These are phyloP conservation scores for Latrodectus geometricus DNA, from an alignment of 1,140 invertebrate genomes.

Conservation along the genomic window DNA sequence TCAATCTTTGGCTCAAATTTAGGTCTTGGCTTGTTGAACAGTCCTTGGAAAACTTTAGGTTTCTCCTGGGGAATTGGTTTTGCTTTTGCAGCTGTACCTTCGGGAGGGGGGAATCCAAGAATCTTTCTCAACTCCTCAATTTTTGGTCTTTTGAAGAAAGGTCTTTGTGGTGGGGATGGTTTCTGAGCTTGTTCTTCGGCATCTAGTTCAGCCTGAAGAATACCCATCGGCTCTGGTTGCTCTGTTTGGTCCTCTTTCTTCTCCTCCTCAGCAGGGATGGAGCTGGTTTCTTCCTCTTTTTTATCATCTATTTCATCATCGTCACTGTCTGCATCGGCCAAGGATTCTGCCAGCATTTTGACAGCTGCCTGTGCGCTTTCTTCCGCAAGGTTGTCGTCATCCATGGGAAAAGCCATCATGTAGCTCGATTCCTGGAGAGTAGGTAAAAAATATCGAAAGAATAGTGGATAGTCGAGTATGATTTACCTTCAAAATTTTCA, in stretches of 20 bases:
- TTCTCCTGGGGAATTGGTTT: constrained; percentile 55
- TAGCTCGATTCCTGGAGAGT: constrained; percentile 54
- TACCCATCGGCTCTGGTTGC: constrained; percentile 48
- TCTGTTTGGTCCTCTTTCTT: constrained; percentile 51
- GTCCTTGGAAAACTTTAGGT: constrained; percentile 43
- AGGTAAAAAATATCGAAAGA: constrained; percentile 45
- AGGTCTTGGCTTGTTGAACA: constrained; percentile 50
- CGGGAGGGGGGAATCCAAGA: constrained; percentile 48
- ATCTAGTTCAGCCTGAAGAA: constrained; percentile 39
- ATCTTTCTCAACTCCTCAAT: constrained; percentile 61
- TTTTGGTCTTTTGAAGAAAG: constrained; percentile 54
- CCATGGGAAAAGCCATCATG: constrained; percentile 61
- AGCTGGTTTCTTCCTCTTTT: constrained; percentile 1
- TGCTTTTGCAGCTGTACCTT: constrained; percentile 23
- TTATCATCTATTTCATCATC: constrained; percentile 28
- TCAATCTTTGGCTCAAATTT: constrained; percentile 31
- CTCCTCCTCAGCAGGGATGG: background rate
- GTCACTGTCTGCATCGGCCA: constrained; percentile 23
- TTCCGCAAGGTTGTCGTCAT: constrained; percentile 49
- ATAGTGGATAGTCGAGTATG: constrained; percentile 51
- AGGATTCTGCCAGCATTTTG: constrained; percentile 49
- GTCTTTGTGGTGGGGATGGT: constrained; percentile 27
- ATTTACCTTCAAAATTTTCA: constrained; percentile 19
- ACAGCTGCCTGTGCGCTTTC: constrained; percentile 55
- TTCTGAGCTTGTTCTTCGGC: constrained; percentile 48